Evolutionary conservation across 2,113 vertebrate genomes (phyloP).

Genomic region (Dasyprocta punctata): DNA sequence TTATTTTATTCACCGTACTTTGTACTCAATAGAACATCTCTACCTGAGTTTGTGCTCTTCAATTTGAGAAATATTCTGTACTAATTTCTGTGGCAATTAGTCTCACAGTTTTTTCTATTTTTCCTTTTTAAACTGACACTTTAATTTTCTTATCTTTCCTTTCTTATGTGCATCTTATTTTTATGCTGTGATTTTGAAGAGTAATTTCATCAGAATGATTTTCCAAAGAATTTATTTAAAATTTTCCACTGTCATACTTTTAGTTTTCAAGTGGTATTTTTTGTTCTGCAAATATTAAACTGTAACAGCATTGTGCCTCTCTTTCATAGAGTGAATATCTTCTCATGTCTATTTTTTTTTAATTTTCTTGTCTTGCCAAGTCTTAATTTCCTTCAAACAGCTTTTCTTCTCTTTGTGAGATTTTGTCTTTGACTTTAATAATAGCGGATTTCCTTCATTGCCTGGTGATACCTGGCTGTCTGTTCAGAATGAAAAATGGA

Average conservation of each 20-base stretch:
- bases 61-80: background rate
- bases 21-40: background rate
- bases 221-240: background rate
- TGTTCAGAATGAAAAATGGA: background rate
- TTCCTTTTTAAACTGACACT: background rate
- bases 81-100: background rate
- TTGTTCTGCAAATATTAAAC: background rate
- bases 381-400: background rate
- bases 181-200: background rate
- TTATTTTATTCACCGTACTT: background rate
- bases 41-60: background rate
- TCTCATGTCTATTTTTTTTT: background rate
- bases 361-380: background rate
- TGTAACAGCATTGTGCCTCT: background rate
- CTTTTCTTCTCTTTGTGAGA: background rate
- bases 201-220: background rate
- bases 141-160: background rate
- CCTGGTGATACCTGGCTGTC: background rate
- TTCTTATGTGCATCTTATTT: background rate
- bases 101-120: background rate
- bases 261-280: background rate
- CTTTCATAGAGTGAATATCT: conserved; percentile 15
- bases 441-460: background rate
- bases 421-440: background rate
- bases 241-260: background rate